Conservation (phyloP, 2,113 vertebrate species). For the Sminthopsis crassicaudata region DNA sequence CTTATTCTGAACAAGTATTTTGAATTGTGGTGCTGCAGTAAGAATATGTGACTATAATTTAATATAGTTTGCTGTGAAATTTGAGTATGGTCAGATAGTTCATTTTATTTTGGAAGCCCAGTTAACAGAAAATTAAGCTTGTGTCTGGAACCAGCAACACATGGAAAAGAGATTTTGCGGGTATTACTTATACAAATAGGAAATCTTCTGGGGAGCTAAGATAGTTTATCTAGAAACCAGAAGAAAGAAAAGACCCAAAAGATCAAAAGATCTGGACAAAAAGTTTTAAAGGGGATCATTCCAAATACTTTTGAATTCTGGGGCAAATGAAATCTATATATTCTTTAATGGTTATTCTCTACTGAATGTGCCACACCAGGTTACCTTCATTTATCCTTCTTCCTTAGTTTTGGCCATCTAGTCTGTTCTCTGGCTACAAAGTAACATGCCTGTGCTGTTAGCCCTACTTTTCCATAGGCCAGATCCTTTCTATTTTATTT, state of each 20-base stretch:
- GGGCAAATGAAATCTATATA: not conserved
- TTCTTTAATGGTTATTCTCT: not conserved
- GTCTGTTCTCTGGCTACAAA: not conserved
- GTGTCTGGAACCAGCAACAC: not conserved
- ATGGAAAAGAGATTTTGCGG: not conserved
- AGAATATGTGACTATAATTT: not conserved
- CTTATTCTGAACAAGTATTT: not conserved
- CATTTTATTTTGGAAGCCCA: not conserved
- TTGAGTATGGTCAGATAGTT: not conserved
- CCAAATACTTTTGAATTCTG: not conserved
- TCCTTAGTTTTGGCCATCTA: not conserved
- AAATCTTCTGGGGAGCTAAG: not conserved
- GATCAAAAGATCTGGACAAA: not conserved
- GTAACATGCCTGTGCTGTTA: not conserved
- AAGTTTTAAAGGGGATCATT: not conserved
- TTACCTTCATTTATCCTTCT: not conserved
- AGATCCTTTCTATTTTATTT: not conserved
- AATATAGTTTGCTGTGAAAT: not conserved
- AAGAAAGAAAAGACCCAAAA: not conserved
- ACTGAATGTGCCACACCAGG: not conserved
- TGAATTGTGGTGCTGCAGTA: not conserved
- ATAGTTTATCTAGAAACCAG: not conserved
- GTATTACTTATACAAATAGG: not conserved
- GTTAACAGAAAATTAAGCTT: not conserved
- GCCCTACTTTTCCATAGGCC: not conserved